These are phyloP conservation scores for Ptychadena robeensis DNA, from an alignment of 2,797 vertebrate species.

Conservation along the genomic window DNA sequence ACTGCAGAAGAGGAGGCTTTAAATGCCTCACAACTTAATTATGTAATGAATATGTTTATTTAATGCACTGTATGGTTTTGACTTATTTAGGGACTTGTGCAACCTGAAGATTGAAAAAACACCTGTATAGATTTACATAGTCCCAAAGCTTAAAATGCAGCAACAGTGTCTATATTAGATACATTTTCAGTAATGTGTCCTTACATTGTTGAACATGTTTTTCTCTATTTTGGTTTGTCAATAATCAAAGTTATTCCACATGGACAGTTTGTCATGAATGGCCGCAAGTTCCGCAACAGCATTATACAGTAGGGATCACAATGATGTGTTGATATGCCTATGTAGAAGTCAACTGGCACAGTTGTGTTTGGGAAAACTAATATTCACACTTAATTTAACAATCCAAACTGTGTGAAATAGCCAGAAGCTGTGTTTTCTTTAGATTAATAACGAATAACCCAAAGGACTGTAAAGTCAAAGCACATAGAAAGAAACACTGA, in stretches of 20 bases:
- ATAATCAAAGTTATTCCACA: neutral
- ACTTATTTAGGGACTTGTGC: too few relatives aligned
- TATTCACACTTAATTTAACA: conserved; percentile 66
- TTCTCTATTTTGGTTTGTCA: neutral
- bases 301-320: conserved; percentile 39
- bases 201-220: neutral
- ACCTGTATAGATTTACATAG: too few relatives aligned
- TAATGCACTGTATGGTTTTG: too few relatives aligned
- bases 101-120: too few relatives aligned
- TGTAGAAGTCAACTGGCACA: conserved; percentile 58
- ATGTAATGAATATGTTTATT: too few relatives aligned
- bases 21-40: too few relatives aligned
- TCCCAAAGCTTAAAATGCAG: neutral
- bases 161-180: neutral
- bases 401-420: conserved; percentile 69
- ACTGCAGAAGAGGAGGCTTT: too few relatives aligned
- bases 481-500: conserved; percentile 66
- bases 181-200: neutral
- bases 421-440: conserved; percentile 73
- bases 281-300: neutral
- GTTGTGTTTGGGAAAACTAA: conserved; percentile 64
- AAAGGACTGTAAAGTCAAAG: conserved; percentile 69
- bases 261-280: neutral
- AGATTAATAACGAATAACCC: conserved; percentile 74
- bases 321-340: conserved; percentile 37